These are phyloP conservation scores for Parambassis ranga DNA, from an alignment of 2,797 vertebrate species.

Conservation along the genomic window DNA sequence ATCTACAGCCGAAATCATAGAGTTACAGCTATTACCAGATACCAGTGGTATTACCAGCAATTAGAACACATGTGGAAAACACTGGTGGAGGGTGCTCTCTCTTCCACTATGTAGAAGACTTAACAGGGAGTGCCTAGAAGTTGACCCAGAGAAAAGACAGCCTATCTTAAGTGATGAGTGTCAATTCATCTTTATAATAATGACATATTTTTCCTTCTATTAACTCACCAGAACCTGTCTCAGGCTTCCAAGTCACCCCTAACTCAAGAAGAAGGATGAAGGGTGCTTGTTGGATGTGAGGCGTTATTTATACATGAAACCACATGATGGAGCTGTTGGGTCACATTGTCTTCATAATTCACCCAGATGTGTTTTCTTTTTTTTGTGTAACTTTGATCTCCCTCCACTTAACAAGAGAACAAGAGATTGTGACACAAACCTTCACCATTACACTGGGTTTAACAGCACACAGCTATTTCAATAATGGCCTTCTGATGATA, in stretches of 20 bases:
- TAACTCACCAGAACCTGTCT: neutral
- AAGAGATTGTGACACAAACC: neutral
- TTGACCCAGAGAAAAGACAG: too few species aligned
- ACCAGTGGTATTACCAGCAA: too few species aligned
- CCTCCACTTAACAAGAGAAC: too few species aligned
- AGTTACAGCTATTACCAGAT: neutral
- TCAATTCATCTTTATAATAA: too few species aligned
- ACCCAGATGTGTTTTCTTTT: neutral
- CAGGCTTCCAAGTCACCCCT: neutral
- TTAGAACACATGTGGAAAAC: too few species aligned
- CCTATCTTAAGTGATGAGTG: too few species aligned
- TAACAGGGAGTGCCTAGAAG: too few species aligned
- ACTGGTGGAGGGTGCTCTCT: too few species aligned
- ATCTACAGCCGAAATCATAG: neutral
- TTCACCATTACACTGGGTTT: neutral
- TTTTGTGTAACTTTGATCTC: neutral
- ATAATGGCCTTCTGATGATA: conserved; percentile 12
- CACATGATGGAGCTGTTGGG: conserved; percentile 23
- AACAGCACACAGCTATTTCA: conserved; percentile 7
- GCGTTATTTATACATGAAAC: neutral
- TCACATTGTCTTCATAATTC: neutral
- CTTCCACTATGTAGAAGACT: too few species aligned
- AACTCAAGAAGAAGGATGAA: too few species aligned
- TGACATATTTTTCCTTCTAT: neutral
- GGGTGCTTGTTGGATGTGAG: neutral